Evolutionary conservation across 2,888 invertebrate species (phyloP), one percentile per base, ranked within the genome.

Genomic region (Harmothoe impar): DNA sequence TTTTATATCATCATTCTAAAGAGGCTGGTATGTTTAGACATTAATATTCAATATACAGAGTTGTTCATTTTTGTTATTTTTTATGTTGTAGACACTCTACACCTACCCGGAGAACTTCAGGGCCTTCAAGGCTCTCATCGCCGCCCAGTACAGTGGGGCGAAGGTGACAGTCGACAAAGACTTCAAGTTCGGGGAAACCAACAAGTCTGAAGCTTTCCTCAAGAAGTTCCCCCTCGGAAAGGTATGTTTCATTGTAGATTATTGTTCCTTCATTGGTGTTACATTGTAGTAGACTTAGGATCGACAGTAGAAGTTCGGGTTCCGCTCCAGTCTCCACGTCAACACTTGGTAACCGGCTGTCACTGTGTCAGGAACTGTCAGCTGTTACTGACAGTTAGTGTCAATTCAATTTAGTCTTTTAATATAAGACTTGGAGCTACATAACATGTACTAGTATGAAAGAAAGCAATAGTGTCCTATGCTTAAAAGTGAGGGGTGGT

Each of bases 41-140:
- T 52, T n/a, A n/a, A 54, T 56, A 54, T 84, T 77, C 29, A 52
- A 23, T 31, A 12, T 29, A 25, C 29, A 5, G 10, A 43, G 5
- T 43, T 43, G 43, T n/a, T 20, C 3, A 54, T 68, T n/a, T 56
- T 89, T 78, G 43, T 77, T 29, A 12, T 52, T 29, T 56, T 90
- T 92, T 91, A 90, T 89, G 72, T 89, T 94, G 72, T 97, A 99
- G 98, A 99, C 98, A 96, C 97, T 99, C 96, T 99, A 99, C 97
- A 99, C 99, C 96, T 99, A 99, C 97, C 98, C 98, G 95, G 98
- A 98, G 96, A 99, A 99, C 97, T 99, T 99, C 97, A 98, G 99
- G 96, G 99, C 99, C 94, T 98, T 98, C 96, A 99, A 99, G 97
- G 98, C 98, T 96, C 97, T 99, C 96, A 98, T 99, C 96, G 99